Conservation (phyloP, 2,113 vertebrate genomes). For the Phyllostomus discolor region DNA sequence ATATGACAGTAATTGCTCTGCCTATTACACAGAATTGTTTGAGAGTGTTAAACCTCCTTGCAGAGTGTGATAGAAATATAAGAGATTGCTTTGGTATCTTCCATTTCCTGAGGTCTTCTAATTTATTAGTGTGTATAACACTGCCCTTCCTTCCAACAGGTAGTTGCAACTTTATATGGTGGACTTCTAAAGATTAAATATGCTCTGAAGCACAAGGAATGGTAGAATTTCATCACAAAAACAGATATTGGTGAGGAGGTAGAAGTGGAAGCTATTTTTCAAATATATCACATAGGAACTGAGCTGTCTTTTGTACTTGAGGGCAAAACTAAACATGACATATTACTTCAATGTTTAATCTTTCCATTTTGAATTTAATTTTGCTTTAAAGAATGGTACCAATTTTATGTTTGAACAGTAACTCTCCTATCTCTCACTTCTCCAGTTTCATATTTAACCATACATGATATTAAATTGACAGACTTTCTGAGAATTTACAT, state of each 20-base stretch:
- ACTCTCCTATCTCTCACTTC: background rate
- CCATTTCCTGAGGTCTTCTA: background rate
- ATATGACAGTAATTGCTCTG: background rate
- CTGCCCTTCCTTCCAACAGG: background rate
- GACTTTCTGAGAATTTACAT: background rate
- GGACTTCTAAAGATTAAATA: background rate
- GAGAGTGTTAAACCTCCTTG: background rate
- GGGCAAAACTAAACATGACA: background rate
- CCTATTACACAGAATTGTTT: background rate
- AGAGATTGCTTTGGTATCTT: background rate
- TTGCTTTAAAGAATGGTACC: background rate
- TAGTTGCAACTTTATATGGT: background rate
- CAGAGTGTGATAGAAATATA: background rate
- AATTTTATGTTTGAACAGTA: background rate
- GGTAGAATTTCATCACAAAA: background rate
- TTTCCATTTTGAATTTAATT: constrained; percentile 6
- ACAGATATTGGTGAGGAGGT: background rate
- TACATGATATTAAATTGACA: background rate
- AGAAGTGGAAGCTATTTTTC: background rate
- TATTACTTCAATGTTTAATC: background rate
- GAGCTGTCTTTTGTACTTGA: background rate
- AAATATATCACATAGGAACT: background rate
- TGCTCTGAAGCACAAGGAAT: background rate
- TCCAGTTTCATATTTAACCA: background rate
- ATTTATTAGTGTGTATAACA: background rate